phyloP scores from a whole-genome alignment of 2,113 vertebrate species.

The Rhinoptilus africanus region DNA sequence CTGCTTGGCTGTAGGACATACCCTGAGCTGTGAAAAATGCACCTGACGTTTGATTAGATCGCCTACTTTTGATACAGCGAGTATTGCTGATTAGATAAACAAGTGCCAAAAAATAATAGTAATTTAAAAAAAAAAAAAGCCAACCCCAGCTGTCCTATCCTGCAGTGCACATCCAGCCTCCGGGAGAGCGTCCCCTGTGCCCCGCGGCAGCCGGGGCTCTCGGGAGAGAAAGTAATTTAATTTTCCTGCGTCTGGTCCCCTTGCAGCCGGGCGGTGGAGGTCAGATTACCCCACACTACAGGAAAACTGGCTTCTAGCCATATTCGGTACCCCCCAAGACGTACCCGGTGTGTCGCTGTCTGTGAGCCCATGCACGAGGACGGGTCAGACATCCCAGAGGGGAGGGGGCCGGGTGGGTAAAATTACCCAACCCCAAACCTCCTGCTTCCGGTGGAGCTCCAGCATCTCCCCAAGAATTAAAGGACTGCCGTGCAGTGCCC shows the following conservation, averaged over 20 bases:
- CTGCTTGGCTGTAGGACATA: background rate
- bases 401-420: background rate
- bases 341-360: accelerated
- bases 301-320: accelerated
- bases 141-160: too few relatives aligned
- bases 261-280: background rate
- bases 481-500: accelerated
- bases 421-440: background rate
- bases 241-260: background rate
- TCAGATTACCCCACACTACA: background rate
- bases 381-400: background rate
- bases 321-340: background rate
- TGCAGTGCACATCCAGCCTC: accelerated
- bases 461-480: background rate
- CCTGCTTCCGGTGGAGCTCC: accelerated
- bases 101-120: background rate
- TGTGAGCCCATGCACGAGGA: accelerated
- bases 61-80: accelerated
- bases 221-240: accelerated
- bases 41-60: background rate
- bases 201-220: background rate
- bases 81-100: background rate
- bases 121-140: background rate
- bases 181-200: background rate
- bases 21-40: background rate